Evolutionary conservation across 2,888 invertebrate species (phyloP).

Genomic region (Pristionchus maxplancki): DNA sequence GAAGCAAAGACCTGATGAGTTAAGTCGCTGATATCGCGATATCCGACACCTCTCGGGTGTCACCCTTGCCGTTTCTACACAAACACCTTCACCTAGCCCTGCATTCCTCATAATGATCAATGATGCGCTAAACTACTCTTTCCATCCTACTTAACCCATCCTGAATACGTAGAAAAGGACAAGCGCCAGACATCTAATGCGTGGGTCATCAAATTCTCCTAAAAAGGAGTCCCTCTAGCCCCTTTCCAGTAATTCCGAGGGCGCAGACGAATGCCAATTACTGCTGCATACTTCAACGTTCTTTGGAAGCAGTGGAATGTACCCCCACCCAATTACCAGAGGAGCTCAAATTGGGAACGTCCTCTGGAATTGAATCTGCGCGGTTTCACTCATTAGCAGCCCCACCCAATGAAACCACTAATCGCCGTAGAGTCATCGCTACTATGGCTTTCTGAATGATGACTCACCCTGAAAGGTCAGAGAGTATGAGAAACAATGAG

Average conservation of each 20-base stretch:
- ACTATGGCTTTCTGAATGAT: background rate
- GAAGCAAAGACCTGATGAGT: background rate
- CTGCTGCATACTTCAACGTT: background rate
- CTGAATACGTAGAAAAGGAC: background rate
- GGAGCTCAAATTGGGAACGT: background rate
- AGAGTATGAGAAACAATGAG: background rate
- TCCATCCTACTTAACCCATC: background rate
- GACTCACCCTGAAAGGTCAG: background rate
- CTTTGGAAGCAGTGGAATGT: background rate
- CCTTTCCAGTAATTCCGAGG: background rate
- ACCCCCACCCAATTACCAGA: background rate
- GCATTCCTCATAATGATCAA: background rate
- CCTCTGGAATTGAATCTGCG: background rate
- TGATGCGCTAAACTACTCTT: no score
- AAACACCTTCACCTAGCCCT: background rate
- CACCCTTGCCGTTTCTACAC: background rate
- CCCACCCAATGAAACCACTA: background rate
- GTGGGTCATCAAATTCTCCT: background rate
- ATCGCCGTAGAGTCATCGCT: background rate
- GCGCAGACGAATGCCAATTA: background rate
- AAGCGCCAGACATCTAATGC: background rate
- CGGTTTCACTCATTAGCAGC: background rate
- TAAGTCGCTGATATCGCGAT: background rate
- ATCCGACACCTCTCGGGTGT: background rate
- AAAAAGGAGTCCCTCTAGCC: background rate